Evolutionary conservation across 2,113 vertebrate genomes (phyloP).

Genomic region (Pteronura brasiliensis): DNA sequence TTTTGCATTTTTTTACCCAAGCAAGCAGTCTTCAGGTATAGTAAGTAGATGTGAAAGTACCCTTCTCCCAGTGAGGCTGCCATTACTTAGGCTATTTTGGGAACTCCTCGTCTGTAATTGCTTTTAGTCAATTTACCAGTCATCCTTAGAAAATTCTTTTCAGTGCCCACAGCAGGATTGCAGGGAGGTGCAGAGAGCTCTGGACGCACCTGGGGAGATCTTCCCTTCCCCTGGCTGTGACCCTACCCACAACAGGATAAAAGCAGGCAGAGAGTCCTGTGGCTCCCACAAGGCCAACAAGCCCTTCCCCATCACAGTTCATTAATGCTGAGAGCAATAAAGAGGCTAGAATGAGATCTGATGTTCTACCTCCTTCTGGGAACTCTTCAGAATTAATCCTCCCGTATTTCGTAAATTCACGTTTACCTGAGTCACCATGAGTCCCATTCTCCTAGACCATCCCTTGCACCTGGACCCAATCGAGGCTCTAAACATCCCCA

Average conservation of each 20-base stretch:
- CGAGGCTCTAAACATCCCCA: not conserved
- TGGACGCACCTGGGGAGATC: not conserved
- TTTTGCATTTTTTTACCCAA: not conserved
- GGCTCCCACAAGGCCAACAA: not conserved
- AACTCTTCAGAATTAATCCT: not conserved
- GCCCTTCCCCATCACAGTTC: not conserved
- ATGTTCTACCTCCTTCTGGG: not conserved
- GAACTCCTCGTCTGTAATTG: not conserved
- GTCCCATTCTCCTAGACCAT: not conserved
- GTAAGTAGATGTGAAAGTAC: accelerated
- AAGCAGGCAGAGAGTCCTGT: not conserved
- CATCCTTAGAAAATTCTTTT: not conserved
- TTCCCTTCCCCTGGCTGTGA: accelerated
- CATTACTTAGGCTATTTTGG: not conserved
- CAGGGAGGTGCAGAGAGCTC: not conserved
- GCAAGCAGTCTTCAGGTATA: not conserved
- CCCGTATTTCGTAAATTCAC: not conserved
- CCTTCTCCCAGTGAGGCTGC: accelerated
- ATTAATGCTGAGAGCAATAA: not conserved
- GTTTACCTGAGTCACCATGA: not conserved
- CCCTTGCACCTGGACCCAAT: not conserved
- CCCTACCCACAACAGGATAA: not conserved
- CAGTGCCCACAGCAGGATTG: not conserved
- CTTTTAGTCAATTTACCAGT: not conserved
- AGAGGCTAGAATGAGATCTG: not conserved